Evolutionary conservation across 2,113 vertebrate species (phyloP).

Genomic region (Solea solea): DNA sequence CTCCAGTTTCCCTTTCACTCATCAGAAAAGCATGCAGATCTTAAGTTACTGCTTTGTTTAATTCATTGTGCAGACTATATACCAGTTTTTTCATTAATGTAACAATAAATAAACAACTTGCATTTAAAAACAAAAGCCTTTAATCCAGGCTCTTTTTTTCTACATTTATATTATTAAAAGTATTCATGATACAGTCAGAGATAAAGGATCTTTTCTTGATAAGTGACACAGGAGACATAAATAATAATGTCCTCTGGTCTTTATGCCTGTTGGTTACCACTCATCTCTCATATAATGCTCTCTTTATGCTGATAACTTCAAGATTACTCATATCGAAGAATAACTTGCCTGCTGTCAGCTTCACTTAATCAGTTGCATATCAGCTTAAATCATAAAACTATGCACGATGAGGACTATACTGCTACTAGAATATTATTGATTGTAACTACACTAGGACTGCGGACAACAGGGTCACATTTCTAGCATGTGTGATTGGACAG

Average conservation of each 20-base stretch:
- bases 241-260: neutral
- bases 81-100: constrained; percentile 5
- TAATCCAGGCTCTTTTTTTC: neutral
- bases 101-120: constrained; percentile 8
- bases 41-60: constrained; percentile 70
- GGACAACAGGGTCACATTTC: neutral
- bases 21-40: constrained; percentile 36
- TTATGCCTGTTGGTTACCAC: neutral
- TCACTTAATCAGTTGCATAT: neutral
- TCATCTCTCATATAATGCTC: neutral
- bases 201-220: neutral
- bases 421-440: neutral
- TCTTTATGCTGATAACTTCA: constrained; percentile 4
- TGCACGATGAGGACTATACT: neutral
- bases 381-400: neutral
- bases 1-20: constrained; percentile 72
- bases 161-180: too few species aligned
- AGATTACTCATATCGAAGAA: neutral
- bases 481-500: neutral
- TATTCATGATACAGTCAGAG: neutral
- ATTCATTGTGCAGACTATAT: constrained; percentile 61
- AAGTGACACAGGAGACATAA: neutral
- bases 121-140: constrained; percentile 11
- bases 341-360: neutral
- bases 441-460: neutral